Evolutionary conservation across 2,888 invertebrate genomes (phyloP), one percentile per base, ranked within the genome.

Genomic region (Tetramorium bicarinatum): DNA sequence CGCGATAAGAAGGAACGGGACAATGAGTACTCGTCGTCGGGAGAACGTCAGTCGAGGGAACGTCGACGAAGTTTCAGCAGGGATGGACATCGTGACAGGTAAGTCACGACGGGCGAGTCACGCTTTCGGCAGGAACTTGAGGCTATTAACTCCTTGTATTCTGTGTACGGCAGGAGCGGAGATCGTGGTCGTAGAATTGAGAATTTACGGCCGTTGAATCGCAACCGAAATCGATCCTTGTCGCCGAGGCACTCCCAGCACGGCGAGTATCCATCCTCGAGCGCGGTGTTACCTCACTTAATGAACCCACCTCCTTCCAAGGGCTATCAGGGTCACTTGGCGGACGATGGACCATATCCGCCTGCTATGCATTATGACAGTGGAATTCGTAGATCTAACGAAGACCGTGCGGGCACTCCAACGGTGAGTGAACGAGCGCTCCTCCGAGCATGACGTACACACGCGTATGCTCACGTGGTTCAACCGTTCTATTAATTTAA

Each of bases 341-440:
- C 94, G 13, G 94, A 94, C 66, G 91, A 91, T 85, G 91, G 91
- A 80, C 94, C 93, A 85, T 94, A 94, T 90, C 91, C 92, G 38
- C 87, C 93, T 41, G 91, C 91, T 76, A 92, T 94, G 92, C 94
- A 95, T 90, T 95, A 94, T 85, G 95, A 95, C 84, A 90, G 92
- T 11, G 91, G 92, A n/a, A 91, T 94, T 74, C 91, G 94, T 13
- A 90, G 95, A 83, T 92, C 94, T 25, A 93, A 93, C 21, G 97
- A 97, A 93, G 97, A 97, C 91, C 95, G 97, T 69, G 96, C 97
- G 0, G 97, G 96, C 69, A 97, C 97, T 11, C 97, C 97, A 1
- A 97, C 97, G 0, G 96, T 97, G 71, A 91, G 93, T n/a, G n/a
- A n/a, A n/a, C 89, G 25, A 49, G 69, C 62, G 25, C 25, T 25